These are phyloP conservation scores for Xenopus petersii DNA, from an alignment of 2,797 vertebrate species.

Conservation along the genomic window DNA sequence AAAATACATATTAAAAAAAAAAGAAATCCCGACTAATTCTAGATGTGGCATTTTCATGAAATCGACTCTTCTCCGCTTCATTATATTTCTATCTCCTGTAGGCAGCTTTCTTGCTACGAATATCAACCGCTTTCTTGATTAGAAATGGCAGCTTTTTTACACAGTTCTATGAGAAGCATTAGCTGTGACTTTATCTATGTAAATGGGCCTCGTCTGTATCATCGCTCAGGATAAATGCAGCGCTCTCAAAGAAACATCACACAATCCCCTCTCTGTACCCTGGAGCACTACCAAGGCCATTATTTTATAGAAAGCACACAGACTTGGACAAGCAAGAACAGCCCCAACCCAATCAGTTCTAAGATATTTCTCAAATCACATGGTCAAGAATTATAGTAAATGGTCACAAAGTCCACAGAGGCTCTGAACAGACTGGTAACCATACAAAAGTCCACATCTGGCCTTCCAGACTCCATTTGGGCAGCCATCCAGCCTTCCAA, in stretches of 20 bases:
- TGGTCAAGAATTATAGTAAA: too few species aligned
- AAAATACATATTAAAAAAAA: neutral
- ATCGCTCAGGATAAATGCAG: conserved; percentile 29
- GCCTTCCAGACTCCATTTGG: too few species aligned
- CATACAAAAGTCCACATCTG: too few species aligned
- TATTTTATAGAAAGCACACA: too few species aligned
- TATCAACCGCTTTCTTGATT: conserved; percentile 68
- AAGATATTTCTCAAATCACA: too few species aligned
- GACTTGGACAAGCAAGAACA: too few species aligned
- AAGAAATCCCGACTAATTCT: conserved; percentile 47
- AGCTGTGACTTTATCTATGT: conserved; percentile 64
- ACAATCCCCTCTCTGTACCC: too few species aligned
- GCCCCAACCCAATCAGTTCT: too few species aligned
- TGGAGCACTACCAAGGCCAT: too few species aligned
- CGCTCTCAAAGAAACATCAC: neutral
- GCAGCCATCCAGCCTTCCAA: too few species aligned
- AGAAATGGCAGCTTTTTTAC: conserved; percentile 66
- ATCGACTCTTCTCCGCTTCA: conserved; percentile 58
- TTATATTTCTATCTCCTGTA: conserved; percentile 67
- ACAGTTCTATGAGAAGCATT: conserved; percentile 61
- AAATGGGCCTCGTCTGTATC: conserved; percentile 54
- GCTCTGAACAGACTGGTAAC: too few species aligned
- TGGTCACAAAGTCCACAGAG: too few species aligned
- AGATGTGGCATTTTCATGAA: conserved; percentile 62
- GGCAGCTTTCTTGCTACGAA: conserved; percentile 67